These are phyloP conservation scores for Ecdyonurus torrentis DNA, from an alignment of 2,888 invertebrate species.

Conservation along the genomic window DNA sequence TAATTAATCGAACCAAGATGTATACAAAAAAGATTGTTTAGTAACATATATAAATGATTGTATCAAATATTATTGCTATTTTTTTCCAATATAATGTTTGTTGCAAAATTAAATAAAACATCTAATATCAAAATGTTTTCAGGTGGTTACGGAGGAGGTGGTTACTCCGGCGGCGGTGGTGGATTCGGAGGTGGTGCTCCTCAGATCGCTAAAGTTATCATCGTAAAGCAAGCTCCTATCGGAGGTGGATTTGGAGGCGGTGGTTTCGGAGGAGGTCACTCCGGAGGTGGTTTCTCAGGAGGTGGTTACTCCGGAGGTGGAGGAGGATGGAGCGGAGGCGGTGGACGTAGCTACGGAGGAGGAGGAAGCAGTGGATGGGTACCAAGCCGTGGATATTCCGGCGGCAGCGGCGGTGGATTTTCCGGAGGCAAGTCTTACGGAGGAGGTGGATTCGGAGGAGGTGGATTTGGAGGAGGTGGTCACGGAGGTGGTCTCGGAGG, in stretches of 20 bases:
- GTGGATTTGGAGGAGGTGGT: neutral
- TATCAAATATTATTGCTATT: too few species aligned
- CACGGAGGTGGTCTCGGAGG: neutral
- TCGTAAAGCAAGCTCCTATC: too few species aligned
- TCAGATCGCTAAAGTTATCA: too few species aligned
- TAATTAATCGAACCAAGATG: too few species aligned
- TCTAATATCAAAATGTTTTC: too few species aligned
- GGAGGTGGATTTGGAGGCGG: constrained; percentile 9
- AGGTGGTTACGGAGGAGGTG: too few species aligned
- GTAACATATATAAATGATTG: too few species aligned
- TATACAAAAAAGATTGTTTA: too few species aligned
- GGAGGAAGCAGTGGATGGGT: constrained; percentile 1
- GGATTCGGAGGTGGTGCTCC: too few species aligned
- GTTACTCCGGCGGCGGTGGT: too few species aligned
- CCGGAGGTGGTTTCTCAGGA: constrained; percentile 6
- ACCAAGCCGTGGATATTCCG: neutral
- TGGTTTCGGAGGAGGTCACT: constrained; percentile 10
- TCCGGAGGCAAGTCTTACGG: constrained; percentile 1
- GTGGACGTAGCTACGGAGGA: neutral
- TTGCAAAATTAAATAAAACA: too few species aligned
- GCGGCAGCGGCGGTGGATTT: constrained; percentile 1
- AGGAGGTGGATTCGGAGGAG: neutral
- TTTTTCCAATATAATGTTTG: too few species aligned
- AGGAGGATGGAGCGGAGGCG: neutral
- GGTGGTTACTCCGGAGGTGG: constrained; percentile 5